A percentile compares a stretch with the other conserved stretches of the same genome.
Conservation (phyloP, 2,888 invertebrate species). For the Tineola bisselliella region DNA sequence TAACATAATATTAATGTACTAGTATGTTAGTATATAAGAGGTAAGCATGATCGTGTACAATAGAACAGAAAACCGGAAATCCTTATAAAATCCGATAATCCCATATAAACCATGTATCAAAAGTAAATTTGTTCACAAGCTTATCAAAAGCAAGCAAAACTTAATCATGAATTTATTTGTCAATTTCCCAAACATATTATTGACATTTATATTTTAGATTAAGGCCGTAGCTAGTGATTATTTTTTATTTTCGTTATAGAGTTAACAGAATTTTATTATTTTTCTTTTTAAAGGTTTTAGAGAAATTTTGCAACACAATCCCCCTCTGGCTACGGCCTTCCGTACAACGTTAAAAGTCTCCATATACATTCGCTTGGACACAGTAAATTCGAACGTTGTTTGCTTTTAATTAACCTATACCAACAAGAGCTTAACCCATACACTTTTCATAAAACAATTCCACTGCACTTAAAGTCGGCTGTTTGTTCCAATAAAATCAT, state of each 20-base stretch:
- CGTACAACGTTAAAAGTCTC: neutral
- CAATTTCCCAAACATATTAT: neutral
- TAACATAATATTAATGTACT: too few species aligned
- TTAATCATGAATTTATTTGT: neutral
- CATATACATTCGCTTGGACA: slow-evolving; percentile 10
- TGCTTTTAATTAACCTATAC: slow-evolving; percentile 61
- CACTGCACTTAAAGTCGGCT: slow-evolving; percentile 28
- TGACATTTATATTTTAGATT: neutral
- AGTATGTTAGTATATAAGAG: too few species aligned
- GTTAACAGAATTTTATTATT: neutral
- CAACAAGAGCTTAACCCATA: slow-evolving; percentile 48
- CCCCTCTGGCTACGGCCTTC: neutral
- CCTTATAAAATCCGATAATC: neutral
- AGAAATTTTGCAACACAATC: neutral
- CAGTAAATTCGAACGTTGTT: slow-evolving; percentile 28
- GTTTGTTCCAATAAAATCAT: neutral
- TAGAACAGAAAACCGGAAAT: neutral
- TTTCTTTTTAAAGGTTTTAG: neutral
- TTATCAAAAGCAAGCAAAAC: neutral
- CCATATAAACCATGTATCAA: neutral
- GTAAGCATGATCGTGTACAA: neutral
- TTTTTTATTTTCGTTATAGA: neutral
- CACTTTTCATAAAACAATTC: slow-evolving; percentile 58
- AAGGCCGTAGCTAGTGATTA: neutral
- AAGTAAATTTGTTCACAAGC: neutral